Conservation (phyloP, 2,888 invertebrate genomes). For the Drosophila recens region DNA sequence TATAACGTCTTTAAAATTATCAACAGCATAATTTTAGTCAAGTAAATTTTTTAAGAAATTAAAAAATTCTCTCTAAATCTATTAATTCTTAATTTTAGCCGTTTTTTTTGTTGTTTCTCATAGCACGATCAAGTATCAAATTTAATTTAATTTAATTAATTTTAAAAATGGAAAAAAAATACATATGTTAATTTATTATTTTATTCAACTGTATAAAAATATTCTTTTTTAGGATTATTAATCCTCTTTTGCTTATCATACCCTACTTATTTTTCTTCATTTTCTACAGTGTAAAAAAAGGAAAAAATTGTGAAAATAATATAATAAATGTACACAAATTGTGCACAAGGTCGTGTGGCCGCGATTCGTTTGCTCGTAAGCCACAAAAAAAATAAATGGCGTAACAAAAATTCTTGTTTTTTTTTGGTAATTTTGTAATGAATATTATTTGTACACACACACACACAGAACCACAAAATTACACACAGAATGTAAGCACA, state of each 20-base stretch:
- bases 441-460: constrained; percentile 53
- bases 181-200: no score
- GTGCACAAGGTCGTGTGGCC: constrained; percentile 37
- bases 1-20: no score
- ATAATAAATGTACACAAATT: constrained; percentile 53
- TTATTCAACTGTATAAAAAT: no score
- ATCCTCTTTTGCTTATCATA: neutral
- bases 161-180: no score
- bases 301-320: constrained; percentile 14
- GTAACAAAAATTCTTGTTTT: constrained; percentile 34
- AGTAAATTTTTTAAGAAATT: no score
- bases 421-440: constrained; percentile 61
- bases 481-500: constrained; percentile 10
- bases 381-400: constrained; percentile 47
- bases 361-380: constrained; percentile 20
- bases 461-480: constrained; percentile 6
- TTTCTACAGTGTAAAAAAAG: neutral
- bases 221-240: neutral
- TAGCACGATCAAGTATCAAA: neutral
- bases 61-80: no score
- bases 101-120: no score
- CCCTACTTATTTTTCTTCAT: neutral
- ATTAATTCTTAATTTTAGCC: no score
- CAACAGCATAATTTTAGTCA: no score
- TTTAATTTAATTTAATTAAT: no score